Percentiles rank a stretch among this genome's conserved stretches.
phyloP scores from a whole-genome alignment of 2,113 vertebrate species.

The Balaeniceps rex region DNA sequence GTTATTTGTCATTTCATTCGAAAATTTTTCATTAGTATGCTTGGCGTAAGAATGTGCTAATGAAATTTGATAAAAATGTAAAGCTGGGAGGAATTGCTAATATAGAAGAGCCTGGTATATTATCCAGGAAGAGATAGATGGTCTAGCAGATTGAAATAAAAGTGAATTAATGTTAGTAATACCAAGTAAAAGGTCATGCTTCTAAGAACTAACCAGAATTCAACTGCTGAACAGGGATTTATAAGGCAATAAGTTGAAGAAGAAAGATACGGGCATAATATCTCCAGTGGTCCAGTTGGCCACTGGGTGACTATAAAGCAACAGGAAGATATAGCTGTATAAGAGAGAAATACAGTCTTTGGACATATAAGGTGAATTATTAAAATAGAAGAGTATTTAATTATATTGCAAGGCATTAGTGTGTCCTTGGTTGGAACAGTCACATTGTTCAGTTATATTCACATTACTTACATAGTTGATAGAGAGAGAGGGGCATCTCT shows the following conservation, averaged over 20 bases:
- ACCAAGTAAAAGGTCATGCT: not conserved
- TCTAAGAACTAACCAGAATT: not conserved
- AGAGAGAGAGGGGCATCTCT: not conserved
- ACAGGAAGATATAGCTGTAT: not conserved
- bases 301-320: not conserved
- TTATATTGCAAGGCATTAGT: not conserved
- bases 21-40: not conserved
- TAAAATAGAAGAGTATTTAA: not conserved
- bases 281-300: not conserved
- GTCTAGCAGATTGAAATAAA: not conserved
- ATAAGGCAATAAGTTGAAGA: not conserved
- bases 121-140: not conserved
- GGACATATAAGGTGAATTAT: not conserved
- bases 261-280: not conserved
- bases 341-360: not conserved
- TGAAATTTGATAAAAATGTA: constrained; percentile 15
- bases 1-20: not conserved
- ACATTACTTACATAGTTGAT: not conserved
- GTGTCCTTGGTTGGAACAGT: not conserved
- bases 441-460: not conserved
- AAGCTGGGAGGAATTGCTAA: not conserved
- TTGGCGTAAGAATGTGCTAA: not conserved
- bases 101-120: not conserved
- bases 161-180: constrained; percentile 24
- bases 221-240: not conserved